These are phyloP conservation scores for Plectropomus leopardus DNA, from an alignment of 2,113 vertebrate species.

Conservation along the genomic window DNA sequence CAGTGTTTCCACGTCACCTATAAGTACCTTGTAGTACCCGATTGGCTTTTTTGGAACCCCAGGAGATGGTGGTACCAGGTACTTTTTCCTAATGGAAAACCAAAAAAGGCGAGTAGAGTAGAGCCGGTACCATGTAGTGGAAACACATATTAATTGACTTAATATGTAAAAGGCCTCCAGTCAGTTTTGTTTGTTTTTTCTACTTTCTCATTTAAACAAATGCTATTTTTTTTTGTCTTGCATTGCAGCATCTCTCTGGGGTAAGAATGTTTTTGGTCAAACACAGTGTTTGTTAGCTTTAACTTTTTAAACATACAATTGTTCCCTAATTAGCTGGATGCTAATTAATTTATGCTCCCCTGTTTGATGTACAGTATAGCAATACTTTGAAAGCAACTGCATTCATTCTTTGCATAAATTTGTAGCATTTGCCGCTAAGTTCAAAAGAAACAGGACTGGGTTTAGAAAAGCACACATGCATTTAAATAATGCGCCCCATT, in stretches of 20 bases:
- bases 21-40: no score
- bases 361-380: slow-evolving; percentile 84
- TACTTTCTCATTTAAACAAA: slow-evolving; percentile 60
- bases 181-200: slow-evolving; percentile 38
- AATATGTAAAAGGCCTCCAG: no score
- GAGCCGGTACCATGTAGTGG: no score
- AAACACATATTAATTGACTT: no score
- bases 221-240: slow-evolving; percentile 61
- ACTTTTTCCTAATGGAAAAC: no score
- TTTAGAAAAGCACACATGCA: slow-evolving; percentile 78
- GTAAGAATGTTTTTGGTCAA: slow-evolving; percentile 79
- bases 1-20: no score
- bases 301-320: slow-evolving; percentile 87
- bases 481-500: slow-evolving; percentile 86
- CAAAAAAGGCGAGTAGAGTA: no score
- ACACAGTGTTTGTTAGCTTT: slow-evolving; percentile 79
- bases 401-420: slow-evolving; percentile 80
- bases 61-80: no score
- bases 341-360: slow-evolving; percentile 82
- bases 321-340: slow-evolving; percentile 83
- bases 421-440: slow-evolving; percentile 81
- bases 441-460: slow-evolving; percentile 83
- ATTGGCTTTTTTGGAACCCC: no score
- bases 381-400: slow-evolving; percentile 82
- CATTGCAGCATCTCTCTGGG: slow-evolving; percentile 70